Conservation (phyloP, 2,113 vertebrate species). For the Typhlomys cinereus region DNA sequence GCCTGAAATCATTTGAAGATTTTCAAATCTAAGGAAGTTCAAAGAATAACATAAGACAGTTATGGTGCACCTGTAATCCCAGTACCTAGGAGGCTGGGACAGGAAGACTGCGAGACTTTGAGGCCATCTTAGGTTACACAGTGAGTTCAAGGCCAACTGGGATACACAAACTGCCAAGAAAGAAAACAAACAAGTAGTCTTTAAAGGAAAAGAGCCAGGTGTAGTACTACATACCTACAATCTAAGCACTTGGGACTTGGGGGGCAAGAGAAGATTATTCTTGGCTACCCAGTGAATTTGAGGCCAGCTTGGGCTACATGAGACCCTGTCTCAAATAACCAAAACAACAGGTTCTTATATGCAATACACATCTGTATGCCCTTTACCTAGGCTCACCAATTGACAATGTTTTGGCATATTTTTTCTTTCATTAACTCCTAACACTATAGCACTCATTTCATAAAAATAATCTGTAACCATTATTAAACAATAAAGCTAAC, state of each 20-base stretch:
- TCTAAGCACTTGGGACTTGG: background rate
- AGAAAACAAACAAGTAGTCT: background rate
- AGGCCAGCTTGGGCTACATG: background rate
- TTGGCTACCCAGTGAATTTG: background rate
- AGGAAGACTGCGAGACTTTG: background rate
- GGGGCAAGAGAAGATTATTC: background rate
- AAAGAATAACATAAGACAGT: background rate
- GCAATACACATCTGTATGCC: background rate
- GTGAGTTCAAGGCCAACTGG: background rate
- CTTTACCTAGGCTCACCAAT: background rate
- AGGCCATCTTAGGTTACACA: background rate
- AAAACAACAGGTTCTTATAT: background rate
- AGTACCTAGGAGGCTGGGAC: background rate
- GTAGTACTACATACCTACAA: background rate
- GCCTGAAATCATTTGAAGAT: background rate
- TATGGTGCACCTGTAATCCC: too few species aligned
- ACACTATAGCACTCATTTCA: background rate
- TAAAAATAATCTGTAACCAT: background rate
- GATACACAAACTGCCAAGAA: background rate
- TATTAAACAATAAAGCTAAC: background rate
- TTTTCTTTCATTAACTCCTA: background rate
- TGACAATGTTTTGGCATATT: background rate
- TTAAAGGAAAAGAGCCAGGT: background rate
- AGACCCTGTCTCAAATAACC: background rate
- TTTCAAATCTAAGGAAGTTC: conserved; percentile 38